Conservation (phyloP, 2,797 vertebrate species). For the Phoebastria nigripes region DNA sequence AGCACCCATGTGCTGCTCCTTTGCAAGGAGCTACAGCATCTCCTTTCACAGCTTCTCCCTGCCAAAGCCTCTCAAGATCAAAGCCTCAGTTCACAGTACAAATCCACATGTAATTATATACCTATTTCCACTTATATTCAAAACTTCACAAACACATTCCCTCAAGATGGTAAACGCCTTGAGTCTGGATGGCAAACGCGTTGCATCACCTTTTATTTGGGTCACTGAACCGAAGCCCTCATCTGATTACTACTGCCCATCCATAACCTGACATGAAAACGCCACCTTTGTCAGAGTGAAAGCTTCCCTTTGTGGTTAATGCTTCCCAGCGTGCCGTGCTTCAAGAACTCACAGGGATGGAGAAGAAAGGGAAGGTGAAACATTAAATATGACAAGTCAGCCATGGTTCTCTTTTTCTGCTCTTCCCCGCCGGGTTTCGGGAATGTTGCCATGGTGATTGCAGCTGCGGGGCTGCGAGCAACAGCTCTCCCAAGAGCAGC, state of each 20-base stretch:
- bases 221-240: not conserved
- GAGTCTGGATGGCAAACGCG: not conserved
- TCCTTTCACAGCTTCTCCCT: not conserved
- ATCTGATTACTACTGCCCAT: not conserved
- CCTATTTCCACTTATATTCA: not conserved
- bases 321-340: not conserved
- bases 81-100: not conserved
- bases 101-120: not conserved
- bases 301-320: not conserved
- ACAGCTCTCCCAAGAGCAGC: constrained; percentile 52
- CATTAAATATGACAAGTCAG: not conserved
- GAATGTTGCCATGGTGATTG: constrained; percentile 58
- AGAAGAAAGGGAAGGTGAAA: not conserved
- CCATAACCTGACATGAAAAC: not conserved
- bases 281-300: not conserved
- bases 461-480: constrained; percentile 44
- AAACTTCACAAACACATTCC: not conserved
- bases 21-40: not conserved
- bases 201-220: not conserved
- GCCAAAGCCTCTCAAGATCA: not conserved
- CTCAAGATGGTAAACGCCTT: not conserved
- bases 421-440: not conserved
- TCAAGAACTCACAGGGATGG: not conserved
- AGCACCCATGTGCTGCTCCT: not conserved
- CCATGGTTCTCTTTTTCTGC: not conserved